Percentiles rank a stretch among this genome's conserved stretches.
These are phyloP conservation scores for Petaurus breviceps DNA, from an alignment of 2,113 vertebrate genomes.

Conservation along the genomic window DNA sequence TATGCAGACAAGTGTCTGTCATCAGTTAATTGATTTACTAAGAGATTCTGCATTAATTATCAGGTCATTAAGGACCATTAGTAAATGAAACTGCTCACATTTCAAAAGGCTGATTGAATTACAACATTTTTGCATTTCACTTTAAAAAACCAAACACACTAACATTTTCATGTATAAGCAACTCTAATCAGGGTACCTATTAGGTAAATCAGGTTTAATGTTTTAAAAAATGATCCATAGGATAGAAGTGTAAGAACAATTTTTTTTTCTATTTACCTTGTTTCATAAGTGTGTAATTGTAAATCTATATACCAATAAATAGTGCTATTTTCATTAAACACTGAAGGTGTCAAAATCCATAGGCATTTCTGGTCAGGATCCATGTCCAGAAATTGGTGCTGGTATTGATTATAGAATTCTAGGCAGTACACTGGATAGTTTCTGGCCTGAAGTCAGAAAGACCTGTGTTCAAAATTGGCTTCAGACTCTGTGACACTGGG, in stretches of 20 bases:
- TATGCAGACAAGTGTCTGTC: neutral
- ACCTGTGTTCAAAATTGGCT: neutral
- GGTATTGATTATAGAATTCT: neutral
- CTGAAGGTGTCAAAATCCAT: constrained; percentile 22
- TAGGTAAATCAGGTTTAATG: neutral
- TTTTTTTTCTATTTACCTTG: neutral
- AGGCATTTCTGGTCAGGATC: neutral
- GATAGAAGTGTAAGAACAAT: neutral
- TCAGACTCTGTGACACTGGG: neutral
- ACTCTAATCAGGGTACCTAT: neutral
- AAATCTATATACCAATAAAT: neutral
- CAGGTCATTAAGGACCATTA: neutral
- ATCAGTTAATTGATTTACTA: constrained; percentile 4
- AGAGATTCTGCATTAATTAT: constrained; percentile 17
- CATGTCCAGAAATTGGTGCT: neutral
- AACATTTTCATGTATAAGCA: constrained; percentile 27
- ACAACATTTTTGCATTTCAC: neutral
- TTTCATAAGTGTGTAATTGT: neutral
- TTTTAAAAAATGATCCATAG: neutral
- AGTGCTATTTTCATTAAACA: constrained; percentile 35
- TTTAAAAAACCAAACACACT: neutral
- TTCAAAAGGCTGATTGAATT: neutral
- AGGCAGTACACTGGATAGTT: neutral
- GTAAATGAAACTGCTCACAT: constrained; percentile 26
- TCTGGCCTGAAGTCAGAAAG: neutral